Conservation (phyloP, 2,797 vertebrate species). For the Microhierax caerulescens region DNA sequence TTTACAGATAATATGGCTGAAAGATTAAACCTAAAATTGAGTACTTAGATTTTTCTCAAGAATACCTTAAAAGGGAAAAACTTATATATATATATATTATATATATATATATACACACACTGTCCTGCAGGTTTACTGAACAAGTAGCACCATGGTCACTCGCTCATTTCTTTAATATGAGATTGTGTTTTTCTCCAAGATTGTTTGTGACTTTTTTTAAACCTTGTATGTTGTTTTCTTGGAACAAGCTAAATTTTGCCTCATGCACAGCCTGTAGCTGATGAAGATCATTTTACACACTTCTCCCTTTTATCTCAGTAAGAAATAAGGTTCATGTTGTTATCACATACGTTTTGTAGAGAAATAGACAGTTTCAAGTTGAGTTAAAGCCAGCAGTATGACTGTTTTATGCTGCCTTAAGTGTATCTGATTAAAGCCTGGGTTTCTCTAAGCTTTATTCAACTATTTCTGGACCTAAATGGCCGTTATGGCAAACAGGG, state of each 20-base stretch:
- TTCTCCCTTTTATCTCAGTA: not conserved
- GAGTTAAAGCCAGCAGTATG: not conserved
- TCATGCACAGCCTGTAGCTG: not conserved
- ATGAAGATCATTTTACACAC: not conserved
- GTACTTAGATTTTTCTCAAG: not conserved
- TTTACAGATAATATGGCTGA: not conserved
- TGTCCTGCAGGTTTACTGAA: not conserved
- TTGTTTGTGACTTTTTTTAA: not conserved
- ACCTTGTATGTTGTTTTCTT: not conserved
- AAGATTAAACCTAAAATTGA: not conserved
- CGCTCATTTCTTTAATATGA: not conserved
- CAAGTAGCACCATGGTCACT: not conserved
- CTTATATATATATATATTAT: fast-evolving
- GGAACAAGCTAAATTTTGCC: not conserved
- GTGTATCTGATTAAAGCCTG: not conserved
- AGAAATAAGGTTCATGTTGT: not conserved
- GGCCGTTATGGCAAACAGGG: not conserved
- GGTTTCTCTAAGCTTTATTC: not conserved
- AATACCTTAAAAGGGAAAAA: not conserved
- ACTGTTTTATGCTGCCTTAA: not conserved
- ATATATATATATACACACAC: not conserved
- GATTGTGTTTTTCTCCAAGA: not conserved
- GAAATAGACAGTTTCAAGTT: not conserved
- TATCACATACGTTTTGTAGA: not conserved
- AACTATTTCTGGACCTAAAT: not conserved